phyloP scores from a whole-genome alignment of 53 echinoderm and acorn worm genomes.

The Holothuria scabra region DNA sequence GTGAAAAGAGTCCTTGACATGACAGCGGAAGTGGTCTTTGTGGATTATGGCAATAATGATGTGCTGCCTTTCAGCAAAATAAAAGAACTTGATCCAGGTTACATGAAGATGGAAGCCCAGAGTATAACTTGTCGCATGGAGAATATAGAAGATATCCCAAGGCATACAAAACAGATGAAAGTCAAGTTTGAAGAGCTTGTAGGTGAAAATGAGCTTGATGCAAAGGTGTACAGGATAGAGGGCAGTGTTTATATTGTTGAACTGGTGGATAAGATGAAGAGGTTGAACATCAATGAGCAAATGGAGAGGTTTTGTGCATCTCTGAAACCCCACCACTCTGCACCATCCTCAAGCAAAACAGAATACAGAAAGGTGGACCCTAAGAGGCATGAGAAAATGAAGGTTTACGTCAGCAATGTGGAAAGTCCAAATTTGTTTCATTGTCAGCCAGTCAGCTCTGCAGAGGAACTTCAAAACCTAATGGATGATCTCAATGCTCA shows the following conservation, averaged over 20 bases:
- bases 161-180: conserved; percentile 42
- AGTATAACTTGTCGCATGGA: conserved; percentile 57
- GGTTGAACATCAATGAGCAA: conserved; percentile 54
- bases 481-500: conserved; percentile 64
- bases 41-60: conserved; percentile 95
- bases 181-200: conserved; percentile 61
- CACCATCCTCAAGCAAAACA: conserved; percentile 7
- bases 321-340: background rate
- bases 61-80: conserved; percentile 51
- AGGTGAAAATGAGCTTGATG: conserved; percentile 55
- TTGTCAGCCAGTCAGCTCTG: conserved; percentile 69
- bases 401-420: conserved; percentile 70
- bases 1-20: conserved; percentile 60
- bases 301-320: conserved; percentile 42
- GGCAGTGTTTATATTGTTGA: conserved; percentile 36
- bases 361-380: conserved; percentile 43
- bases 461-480: conserved; percentile 60
- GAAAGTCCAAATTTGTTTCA: conserved; percentile 55
- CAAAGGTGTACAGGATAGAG: conserved; percentile 44
- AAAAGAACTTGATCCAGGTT: conserved; percentile 62
- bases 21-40: conserved; percentile 71
- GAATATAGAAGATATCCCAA: conserved; percentile 41
- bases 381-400: conserved; percentile 45
- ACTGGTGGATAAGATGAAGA: conserved; percentile 49
- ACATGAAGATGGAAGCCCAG: conserved; percentile 62